Evolutionary conservation across 1,140 invertebrate species (phyloP).

Genomic region (Apis laboriosa): DNA sequence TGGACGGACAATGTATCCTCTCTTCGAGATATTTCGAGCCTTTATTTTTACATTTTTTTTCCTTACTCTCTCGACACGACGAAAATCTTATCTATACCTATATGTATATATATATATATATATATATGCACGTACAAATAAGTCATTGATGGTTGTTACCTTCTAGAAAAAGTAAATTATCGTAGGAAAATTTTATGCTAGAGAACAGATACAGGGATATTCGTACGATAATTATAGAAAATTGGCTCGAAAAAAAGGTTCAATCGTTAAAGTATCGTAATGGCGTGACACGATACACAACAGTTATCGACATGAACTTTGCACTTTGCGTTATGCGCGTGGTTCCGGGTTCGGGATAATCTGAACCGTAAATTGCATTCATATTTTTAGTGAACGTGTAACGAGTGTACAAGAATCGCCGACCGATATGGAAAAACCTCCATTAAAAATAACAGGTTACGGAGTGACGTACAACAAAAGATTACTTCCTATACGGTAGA

Average conservation of each 20-base stretch:
- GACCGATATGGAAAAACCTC: conserved; percentile 39
- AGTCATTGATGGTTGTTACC: too few relatives aligned
- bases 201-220: conserved; percentile 15
- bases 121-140: too few relatives aligned
- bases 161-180: background rate
- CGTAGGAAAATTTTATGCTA: background rate
- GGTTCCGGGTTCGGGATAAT: conserved; percentile 55
- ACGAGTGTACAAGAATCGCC: conserved; percentile 26
- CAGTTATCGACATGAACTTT: conserved; percentile 79
- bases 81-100: too few relatives aligned
- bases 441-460: conserved; percentile 34
- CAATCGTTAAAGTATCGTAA: conserved; percentile 70
- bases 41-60: too few relatives aligned
- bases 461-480: conserved; percentile 32
- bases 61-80: too few relatives aligned
- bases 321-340: conserved; percentile 50
- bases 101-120: too few relatives aligned
- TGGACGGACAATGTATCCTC: background rate
- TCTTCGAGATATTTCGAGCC: too few relatives aligned
- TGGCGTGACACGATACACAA: conserved; percentile 77
- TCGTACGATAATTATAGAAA: conserved; percentile 69
- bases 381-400: conserved; percentile 50
- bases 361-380: conserved; percentile 48
- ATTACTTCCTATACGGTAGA: conserved; percentile 31
- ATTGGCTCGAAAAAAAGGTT: conserved; percentile 70